Percentiles rank a stretch among this genome's conserved stretches.
Conservation (phyloP, 37 sponge, comb jelly and placozoan genomes). For the Eunapius fragilis region DNA sequence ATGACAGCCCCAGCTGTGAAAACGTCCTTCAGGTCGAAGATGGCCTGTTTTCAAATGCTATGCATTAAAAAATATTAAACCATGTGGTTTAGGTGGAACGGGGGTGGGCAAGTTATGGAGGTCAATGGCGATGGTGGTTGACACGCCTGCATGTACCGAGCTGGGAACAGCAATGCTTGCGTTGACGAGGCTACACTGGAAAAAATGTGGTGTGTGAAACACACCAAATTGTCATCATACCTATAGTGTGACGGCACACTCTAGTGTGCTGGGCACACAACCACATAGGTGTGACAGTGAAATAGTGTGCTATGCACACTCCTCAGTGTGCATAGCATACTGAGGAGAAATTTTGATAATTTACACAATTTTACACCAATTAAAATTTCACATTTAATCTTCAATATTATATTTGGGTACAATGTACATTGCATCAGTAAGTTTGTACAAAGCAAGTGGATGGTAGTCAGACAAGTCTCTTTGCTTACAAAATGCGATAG, state of each 20-base stretch:
- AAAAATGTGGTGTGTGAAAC: slow-evolving; percentile 10
- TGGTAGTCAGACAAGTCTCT: slow-evolving; percentile 9
- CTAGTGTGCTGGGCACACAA: slow-evolving; percentile 5
- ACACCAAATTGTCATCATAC: slow-evolving; percentile 8
- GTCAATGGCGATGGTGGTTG: no score
- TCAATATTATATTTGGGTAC: slow-evolving; percentile 14
- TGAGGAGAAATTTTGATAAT: neutral
- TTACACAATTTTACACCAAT: neutral
- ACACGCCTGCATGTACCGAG: no score
- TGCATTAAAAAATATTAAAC: no score
- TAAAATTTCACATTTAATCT: slow-evolving; percentile 1
- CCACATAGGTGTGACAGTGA: neutral
- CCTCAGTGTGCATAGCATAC: neutral
- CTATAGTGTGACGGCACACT: slow-evolving; percentile 10
- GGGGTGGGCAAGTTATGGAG: no score
- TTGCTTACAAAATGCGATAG: slow-evolving; percentile 1
- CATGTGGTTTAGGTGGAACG: no score
- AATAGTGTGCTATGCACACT: slow-evolving; percentile 11
- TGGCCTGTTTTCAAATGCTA: no score
- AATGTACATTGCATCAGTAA: slow-evolving; percentile 12
- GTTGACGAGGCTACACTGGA: no score
- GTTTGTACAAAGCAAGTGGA: slow-evolving; percentile 21
- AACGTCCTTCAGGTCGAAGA: no score
- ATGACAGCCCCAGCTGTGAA: no score
- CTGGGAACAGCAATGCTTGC: no score